Conservation (phyloP, 2,797 vertebrate species). For the Agapornis canus region DNA sequence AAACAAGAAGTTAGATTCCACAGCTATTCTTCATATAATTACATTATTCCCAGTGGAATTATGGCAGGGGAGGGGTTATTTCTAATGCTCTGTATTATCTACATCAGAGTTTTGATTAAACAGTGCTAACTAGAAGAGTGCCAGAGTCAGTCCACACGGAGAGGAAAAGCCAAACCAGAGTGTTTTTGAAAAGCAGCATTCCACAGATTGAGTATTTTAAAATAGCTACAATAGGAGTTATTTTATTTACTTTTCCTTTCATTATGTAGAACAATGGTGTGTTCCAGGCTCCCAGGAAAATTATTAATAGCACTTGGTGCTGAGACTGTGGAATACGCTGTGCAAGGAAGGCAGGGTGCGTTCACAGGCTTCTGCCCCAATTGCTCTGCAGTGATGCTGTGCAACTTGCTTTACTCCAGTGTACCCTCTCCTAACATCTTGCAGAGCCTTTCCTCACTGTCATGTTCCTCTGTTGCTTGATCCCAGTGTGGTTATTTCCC, state of each 20-base stretch:
- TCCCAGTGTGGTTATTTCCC: rapidly evolving
- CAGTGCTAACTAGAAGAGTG: background rate
- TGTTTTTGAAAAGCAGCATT: background rate
- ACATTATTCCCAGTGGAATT: background rate
- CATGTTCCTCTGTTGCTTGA: background rate
- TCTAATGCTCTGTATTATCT: background rate
- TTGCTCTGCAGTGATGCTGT: background rate
- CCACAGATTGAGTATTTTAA: background rate
- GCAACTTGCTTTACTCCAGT: background rate
- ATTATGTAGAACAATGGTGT: constrained; percentile 22
- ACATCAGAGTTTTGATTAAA: background rate
- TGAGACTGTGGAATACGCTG: background rate
- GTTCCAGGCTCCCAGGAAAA: constrained; percentile 29
- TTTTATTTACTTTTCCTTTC: constrained; percentile 49
- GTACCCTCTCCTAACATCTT: background rate
- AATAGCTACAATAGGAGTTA: constrained; percentile 17
- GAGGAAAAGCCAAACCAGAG: background rate
- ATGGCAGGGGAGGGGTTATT: background rate
- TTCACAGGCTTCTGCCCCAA: background rate
- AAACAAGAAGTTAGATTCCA: background rate
- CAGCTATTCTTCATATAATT: background rate
- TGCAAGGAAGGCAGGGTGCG: background rate
- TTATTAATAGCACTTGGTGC: constrained; percentile 2
- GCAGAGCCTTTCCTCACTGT: background rate
- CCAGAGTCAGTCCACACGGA: background rate